Percentiles rank a stretch among this genome's conserved stretches.
phyloP scores from a whole-genome alignment of 1,140 invertebrate species.

The Apis laboriosa region DNA sequence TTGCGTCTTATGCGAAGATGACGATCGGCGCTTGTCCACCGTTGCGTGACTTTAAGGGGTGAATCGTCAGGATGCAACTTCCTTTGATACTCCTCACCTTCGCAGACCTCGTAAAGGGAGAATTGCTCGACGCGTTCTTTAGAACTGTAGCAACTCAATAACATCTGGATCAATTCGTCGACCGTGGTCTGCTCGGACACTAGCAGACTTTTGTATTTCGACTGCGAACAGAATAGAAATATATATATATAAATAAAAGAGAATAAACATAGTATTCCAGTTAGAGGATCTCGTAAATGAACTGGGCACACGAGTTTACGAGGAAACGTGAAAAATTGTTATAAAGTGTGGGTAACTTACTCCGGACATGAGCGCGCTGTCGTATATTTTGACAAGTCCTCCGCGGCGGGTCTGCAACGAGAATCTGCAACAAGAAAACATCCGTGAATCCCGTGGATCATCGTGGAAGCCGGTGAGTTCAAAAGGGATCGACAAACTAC shows the following conservation, averaged over 20 bases:
- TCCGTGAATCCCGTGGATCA: conserved; percentile 36
- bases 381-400: conserved; percentile 94
- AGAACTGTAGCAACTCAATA: conserved; percentile 92
- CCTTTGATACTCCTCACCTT: conserved; percentile 89
- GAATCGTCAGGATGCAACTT: conserved; percentile 93
- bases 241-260: background rate
- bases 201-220: conserved; percentile 95
- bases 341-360: conserved; percentile 77
- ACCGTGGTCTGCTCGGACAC: conserved; percentile 95
- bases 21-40: conserved; percentile 86
- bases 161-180: conserved; percentile 92
- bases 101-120: conserved; percentile 91
- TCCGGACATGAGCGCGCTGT: conserved; percentile 92
- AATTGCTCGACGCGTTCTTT: conserved; percentile 91
- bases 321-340: background rate
- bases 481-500: conserved; percentile 49
- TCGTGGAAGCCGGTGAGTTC: conserved; percentile 41
- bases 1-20: conserved; percentile 90
- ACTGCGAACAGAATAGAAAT: conserved; percentile 78
- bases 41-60: conserved; percentile 90
- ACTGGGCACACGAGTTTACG: background rate
- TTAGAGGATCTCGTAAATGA: background rate
- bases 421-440: conserved; percentile 84
- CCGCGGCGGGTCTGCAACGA: conserved; percentile 91
- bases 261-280: background rate